phyloP scores from a whole-genome alignment of 2,797 vertebrate genomes.

The Anas capensis region DNA sequence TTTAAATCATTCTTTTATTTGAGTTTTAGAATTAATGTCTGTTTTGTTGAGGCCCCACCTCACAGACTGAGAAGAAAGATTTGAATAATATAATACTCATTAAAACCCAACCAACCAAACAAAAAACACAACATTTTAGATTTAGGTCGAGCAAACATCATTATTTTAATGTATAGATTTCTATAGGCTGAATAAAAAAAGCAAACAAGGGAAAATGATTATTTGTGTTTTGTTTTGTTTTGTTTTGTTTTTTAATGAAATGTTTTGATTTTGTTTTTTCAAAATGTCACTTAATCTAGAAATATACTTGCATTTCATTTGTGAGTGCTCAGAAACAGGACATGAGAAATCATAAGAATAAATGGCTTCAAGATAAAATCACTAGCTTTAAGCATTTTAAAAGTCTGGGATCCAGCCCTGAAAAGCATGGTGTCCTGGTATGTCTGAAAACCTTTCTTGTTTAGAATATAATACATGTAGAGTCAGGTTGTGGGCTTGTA shows the following conservation, averaged over 20 bases:
- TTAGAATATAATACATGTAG: not conserved
- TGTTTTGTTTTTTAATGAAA: not conserved
- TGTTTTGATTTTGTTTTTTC: not conserved
- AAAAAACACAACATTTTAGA: not conserved
- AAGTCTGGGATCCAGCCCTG: not conserved
- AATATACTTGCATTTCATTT: not conserved
- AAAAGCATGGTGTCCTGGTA: not conserved
- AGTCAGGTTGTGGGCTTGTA: constrained; percentile 13
- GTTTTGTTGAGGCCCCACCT: not conserved
- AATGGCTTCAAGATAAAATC: not conserved
- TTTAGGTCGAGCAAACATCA: not conserved
- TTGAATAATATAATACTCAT: not conserved
- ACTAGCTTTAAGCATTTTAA: not conserved
- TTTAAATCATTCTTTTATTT: not conserved
- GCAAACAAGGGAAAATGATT: not conserved
- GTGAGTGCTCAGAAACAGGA: not conserved
- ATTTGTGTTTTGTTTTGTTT: not conserved
- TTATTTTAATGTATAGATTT: not conserved
- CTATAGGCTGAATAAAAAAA: not conserved
- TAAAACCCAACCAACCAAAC: not conserved
- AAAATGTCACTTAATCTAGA: not conserved
- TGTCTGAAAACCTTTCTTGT: not conserved
- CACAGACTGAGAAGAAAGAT: not conserved
- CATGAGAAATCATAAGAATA: not conserved
- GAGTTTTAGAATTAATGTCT: not conserved